phyloP scores from a whole-genome alignment of 2,113 vertebrate genomes.

The Zosterops lateralis region DNA sequence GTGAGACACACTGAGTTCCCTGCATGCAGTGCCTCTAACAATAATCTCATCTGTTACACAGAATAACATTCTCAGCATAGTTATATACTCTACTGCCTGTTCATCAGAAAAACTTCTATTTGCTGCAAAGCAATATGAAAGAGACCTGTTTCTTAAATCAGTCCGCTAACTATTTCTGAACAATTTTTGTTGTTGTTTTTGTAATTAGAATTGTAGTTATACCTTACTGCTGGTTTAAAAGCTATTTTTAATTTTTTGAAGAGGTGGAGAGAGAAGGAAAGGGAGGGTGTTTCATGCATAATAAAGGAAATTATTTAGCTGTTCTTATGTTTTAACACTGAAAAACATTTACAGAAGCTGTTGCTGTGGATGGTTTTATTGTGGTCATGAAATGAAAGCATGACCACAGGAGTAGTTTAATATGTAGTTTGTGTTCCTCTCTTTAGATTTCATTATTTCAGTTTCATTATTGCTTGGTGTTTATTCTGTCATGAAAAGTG shows the following conservation, averaged over 20 bases:
- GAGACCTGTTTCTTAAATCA: neutral
- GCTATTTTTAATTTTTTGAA: neutral
- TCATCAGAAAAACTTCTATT: neutral
- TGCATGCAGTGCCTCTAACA: neutral
- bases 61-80: neutral
- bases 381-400: neutral
- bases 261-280: accelerated
- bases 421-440: neutral
- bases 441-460: neutral
- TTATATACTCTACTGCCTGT: neutral
- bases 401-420: neutral
- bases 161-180: no score
- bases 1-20: neutral
- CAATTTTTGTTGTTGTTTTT: neutral
- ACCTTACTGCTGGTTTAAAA: neutral
- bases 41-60: neutral
- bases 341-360: neutral
- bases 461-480: neutral
- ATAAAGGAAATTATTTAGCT: neutral
- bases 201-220: neutral
- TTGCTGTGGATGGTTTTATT: neutral
- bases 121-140: neutral
- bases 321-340: neutral
- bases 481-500: neutral
- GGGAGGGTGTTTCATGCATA: accelerated